Evolutionary conservation across 2,797 vertebrate species (phyloP).

Genomic region (Myotis planiceps): DNA sequence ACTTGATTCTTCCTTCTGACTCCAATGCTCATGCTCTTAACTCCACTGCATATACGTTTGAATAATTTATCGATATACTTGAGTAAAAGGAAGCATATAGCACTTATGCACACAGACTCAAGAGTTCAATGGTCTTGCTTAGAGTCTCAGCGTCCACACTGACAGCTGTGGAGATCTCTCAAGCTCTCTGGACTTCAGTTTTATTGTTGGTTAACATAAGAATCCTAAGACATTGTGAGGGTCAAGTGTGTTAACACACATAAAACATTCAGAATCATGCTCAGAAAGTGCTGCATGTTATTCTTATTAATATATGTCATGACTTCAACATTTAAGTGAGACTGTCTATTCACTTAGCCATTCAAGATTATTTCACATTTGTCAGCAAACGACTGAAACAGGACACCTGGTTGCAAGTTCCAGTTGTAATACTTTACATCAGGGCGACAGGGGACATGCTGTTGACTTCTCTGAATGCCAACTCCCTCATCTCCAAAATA

Average conservation of each 20-base stretch:
- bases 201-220: background rate
- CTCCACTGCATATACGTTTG: background rate
- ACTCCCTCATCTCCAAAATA: background rate
- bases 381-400: background rate
- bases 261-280: background rate
- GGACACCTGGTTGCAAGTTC: background rate
- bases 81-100: background rate
- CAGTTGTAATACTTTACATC: background rate
- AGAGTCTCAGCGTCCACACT: background rate
- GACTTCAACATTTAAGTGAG: background rate
- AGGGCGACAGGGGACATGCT: background rate
- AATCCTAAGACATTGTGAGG: background rate
- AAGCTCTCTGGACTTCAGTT: background rate
- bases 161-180: background rate
- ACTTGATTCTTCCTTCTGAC: background rate
- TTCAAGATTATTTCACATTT: background rate
- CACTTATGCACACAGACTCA: background rate
- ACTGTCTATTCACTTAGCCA: background rate
- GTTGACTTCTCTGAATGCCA: background rate
- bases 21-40: background rate
- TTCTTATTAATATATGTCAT: background rate
- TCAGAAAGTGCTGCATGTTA: background rate
- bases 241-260: background rate
- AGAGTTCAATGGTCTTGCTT: background rate
- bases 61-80: background rate